Evolutionary conservation across 2,888 invertebrate species (phyloP).

Genomic region (Endotricha flammealis): DNA sequence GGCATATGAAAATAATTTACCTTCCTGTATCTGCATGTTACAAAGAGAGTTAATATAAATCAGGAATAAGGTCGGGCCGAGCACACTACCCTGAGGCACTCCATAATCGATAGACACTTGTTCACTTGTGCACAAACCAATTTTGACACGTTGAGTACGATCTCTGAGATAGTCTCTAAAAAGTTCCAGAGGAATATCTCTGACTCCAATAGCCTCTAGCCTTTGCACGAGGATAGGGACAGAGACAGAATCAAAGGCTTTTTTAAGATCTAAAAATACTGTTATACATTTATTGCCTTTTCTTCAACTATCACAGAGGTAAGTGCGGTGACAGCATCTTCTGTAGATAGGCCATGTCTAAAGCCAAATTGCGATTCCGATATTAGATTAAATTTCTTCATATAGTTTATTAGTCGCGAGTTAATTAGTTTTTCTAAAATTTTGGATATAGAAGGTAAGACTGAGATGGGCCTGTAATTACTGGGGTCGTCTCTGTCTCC

Average conservation of each 20-base stretch:
- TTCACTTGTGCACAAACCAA: not conserved
- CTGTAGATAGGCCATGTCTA: slow-evolving; percentile 7
- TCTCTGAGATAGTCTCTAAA: not conserved
- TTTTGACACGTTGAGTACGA: not conserved
- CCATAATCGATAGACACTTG: not conserved
- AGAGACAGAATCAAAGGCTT: slow-evolving; percentile 9
- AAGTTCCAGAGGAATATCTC: not conserved
- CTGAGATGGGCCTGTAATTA: slow-evolving; percentile 12
- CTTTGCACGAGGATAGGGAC: not conserved
- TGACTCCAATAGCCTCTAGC: slow-evolving; percentile 9
- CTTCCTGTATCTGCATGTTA: not conserved
- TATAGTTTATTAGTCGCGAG: slow-evolving; percentile 5
- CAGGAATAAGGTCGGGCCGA: slow-evolving; percentile 3
- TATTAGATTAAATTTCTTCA: slow-evolving; percentile 6
- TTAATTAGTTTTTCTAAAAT: no score
- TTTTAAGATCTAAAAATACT: slow-evolving; percentile 9
- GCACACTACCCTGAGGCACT: slow-evolving; percentile 2
- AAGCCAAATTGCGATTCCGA: slow-evolving; percentile 12
- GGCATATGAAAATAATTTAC: no score
- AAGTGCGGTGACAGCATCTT: slow-evolving; percentile 7
- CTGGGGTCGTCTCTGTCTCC: slow-evolving; percentile 5
- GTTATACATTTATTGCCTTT: slow-evolving; percentile 9
- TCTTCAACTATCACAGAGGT: not conserved
- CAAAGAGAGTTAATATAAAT: not conserved
- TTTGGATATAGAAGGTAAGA: slow-evolving; percentile 8